These are phyloP conservation scores for Amiota mariae DNA, from an alignment of 2,888 invertebrate species.

Conservation along the genomic window DNA sequence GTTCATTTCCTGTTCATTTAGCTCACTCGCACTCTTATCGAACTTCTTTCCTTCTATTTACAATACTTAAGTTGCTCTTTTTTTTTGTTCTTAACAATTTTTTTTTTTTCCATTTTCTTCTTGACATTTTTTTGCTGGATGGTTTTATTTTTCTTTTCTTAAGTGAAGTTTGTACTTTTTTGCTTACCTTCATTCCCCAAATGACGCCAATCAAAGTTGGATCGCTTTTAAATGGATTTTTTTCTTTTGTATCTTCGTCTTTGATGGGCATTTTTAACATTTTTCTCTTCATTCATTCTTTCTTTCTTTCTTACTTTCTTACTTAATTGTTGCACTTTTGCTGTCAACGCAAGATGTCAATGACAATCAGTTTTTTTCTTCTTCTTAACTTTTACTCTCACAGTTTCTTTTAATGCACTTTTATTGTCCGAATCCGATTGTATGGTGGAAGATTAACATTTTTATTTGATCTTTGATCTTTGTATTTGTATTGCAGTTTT, in stretches of 20 bases:
- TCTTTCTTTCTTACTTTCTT: too few relatives aligned
- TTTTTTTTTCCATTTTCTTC: neutral
- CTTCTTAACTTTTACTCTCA: too few relatives aligned
- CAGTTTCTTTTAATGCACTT: too few relatives aligned
- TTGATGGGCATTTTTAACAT: neutral
- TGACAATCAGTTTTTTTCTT: too few relatives aligned
- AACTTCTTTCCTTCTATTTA: neutral
- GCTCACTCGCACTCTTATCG: slow-evolving; percentile 4
- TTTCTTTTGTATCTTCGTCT: neutral
- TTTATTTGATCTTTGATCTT: too few relatives aligned
- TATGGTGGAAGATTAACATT: too few relatives aligned
- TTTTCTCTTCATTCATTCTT: neutral
- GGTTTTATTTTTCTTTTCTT: neutral
- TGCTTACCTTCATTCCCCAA: too few relatives aligned
- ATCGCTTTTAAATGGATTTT: too few relatives aligned
- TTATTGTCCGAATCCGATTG: too few relatives aligned
- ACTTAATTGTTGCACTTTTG: slow-evolving; percentile 4
- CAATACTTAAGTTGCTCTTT: slow-evolving; percentile 3
- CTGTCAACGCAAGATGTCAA: neutral
- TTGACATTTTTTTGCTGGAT: neutral
- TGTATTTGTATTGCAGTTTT: too few relatives aligned
- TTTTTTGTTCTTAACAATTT: neutral
- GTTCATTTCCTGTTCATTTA: slow-evolving; percentile 41
- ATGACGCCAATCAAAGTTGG: too few relatives aligned
- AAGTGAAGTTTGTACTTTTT: neutral